Evolutionary conservation across 2,797 vertebrate genomes (phyloP), one percentile per base, ranked within the genome.

Genomic region (Alauda arvensis): DNA sequence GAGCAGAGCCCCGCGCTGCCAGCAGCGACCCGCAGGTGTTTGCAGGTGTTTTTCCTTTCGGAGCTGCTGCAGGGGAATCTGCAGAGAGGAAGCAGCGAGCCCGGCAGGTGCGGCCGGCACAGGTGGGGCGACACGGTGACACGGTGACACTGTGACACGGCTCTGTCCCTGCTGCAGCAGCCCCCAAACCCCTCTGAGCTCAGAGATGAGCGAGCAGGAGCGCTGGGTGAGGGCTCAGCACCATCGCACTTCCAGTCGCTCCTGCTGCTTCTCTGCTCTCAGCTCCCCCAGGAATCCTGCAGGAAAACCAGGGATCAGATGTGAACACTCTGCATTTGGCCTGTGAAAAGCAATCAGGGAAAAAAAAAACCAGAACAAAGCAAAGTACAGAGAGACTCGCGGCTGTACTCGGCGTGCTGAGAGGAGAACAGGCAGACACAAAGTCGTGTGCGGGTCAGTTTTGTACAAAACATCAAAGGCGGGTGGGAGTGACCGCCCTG

Each of bases 21-120:
- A n/a, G n/a, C n/a, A n/a, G n/a, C n/a, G n/a, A n/a, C n/a, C n/a
- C n/a, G n/a, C n/a, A 37, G 37, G 37, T 37, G 37, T 37, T 37
- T 11, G 37, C 37, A 39, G 53, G 9, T 28, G 5, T 79, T 59
- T 67, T n/a, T 33, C 37, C 45, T 62, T 78, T 76, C 33, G 33
- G 23, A 24, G 3, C 20, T 37, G 29, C 29, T 40, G 1, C 1
- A 26, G 3, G 5, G 6, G 18, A 40, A 24, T 11, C 5, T 14
- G 49, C 48, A 75, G 18, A 42, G 37, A 37, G 37, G 14, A 62
- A 18, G 39, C 33, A 6, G 21, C 12, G 10, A 1, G 4, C 33
- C 33, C 18, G n/a, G 29, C 9, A 26, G n/a, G 20, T 15, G 43
- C 53, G 37, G 69, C 23, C 56, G 48, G 62, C 31, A 16, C 70